Evolutionary conservation across 2,888 invertebrate genomes (phyloP).

Genomic region (Trilocha varians): DNA sequence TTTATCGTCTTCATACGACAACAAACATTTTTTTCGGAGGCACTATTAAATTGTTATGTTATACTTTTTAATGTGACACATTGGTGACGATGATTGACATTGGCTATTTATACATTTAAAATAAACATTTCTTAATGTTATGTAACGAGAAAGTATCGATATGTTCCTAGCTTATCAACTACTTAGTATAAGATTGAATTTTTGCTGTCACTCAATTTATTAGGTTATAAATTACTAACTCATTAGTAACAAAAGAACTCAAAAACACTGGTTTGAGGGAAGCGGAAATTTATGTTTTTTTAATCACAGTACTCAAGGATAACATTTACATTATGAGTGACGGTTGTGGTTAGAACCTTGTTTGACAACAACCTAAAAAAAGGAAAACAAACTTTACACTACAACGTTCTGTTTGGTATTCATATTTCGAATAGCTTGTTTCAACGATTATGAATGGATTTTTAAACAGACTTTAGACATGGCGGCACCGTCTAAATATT

Average conservation of each 20-base stretch:
- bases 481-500: slow-evolving; percentile 4
- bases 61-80: background rate
- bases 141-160: background rate
- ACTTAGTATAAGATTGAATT: too few species aligned
- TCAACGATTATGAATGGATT: slow-evolving; percentile 1
- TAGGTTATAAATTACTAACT: too few species aligned
- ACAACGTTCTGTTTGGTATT: slow-evolving; percentile 2
- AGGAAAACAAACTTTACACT: background rate
- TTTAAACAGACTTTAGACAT: slow-evolving; percentile 1
- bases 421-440: background rate
- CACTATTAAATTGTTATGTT: too few species aligned
- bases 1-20: too few species aligned
- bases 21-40: too few species aligned
- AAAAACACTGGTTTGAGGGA: too few species aligned
- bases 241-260: too few species aligned
- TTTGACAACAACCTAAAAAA: background rate
- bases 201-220: too few species aligned
- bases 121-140: background rate
- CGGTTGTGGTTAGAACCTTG: background rate
- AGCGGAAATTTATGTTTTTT: too few species aligned
- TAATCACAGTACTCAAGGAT: too few species aligned
- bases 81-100: background rate
- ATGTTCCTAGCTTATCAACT: too few species aligned
- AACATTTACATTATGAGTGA: background rate
- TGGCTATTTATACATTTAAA: background rate